Evolutionary conservation across 2,888 invertebrate genomes (phyloP).

Genomic region (Platycnemis pennipes): DNA sequence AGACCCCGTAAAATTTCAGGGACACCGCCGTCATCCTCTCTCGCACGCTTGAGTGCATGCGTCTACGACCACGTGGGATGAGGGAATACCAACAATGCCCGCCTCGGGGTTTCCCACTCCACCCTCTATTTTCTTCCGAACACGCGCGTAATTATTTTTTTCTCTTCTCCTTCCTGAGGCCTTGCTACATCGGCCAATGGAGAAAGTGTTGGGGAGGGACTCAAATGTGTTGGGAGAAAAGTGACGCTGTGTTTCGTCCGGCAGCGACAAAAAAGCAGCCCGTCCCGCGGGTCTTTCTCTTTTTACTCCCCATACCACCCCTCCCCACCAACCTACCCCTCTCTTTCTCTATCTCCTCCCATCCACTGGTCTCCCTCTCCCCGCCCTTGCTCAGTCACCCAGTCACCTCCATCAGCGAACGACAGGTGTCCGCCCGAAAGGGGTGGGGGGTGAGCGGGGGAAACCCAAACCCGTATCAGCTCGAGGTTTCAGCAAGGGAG

Average conservation of each 20-base stretch:
- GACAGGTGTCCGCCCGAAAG: conserved; percentile 10
- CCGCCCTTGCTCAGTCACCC: no score
- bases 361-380: no score
- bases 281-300: no score
- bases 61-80: not conserved
- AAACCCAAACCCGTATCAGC: not conserved
- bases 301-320: not conserved
- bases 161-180: not conserved
- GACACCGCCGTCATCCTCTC: not conserved
- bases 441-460: not conserved
- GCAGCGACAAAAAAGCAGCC: no score
- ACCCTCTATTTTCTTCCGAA: not conserved
- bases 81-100: not conserved
- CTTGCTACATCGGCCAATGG: not conserved
- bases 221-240: no score
- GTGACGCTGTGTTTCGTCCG: no score
- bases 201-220: not conserved
- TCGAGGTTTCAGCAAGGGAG: not conserved
- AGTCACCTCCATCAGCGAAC: not conserved
- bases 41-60: not conserved
- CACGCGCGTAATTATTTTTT: not conserved
- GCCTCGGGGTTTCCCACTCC: not conserved
- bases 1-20: not conserved
- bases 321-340: not conserved
- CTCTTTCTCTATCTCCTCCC: no score